Base-by-base conservation (phyloP, 2,797 vertebrate genomes). In the Sandelia bainsii region DNA sequence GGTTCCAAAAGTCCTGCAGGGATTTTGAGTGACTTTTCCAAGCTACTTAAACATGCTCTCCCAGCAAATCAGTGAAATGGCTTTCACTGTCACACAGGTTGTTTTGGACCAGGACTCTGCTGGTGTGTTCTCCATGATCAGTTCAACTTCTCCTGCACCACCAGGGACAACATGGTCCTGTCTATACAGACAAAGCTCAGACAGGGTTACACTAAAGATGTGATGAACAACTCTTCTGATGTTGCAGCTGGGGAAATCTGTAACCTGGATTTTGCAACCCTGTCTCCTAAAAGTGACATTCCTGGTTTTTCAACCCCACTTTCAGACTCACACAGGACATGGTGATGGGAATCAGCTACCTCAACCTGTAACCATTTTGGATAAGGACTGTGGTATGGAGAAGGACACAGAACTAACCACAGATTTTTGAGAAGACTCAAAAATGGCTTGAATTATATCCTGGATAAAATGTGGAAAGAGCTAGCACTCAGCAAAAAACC, bases 1-100 rank as follows among this genome's bases (percentile, higher is more conserved):
- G 37, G 54, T 69, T 37, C 45, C 45, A 27, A 37, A 57, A 51
- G 32, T 73, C 29, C 37, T 52, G 13, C 23, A 52, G 62, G 44
- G 62, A 13, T n/a, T 61, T 23, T 64, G 46, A 39, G 19, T 52
- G 10, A 27, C 49, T 70, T 59, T 25, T 32, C 49, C 25, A 37
- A 69, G 19, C 56, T 53, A 16, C 19, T 20, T 50, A 16, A 45
- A 42, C 19, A 62, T 27, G 44, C 6, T 29, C 17, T 63, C 8
- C 12, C 1, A 27, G 17, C 6, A 45, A 16, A 5, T 39, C 17
- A 37, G 19, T 19, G 17, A 54, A 29, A 34, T n/a, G 20, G 6
- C 53, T 37, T 20, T 25, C 2, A 17, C 27, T 7, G 1, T 59
- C 51, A 62, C 25, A 50, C 10, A 70, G 23, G 29, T 20, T 3